phyloP scores from a whole-genome alignment of 2,113 vertebrate genomes.

The Taurulus bubalis region DNA sequence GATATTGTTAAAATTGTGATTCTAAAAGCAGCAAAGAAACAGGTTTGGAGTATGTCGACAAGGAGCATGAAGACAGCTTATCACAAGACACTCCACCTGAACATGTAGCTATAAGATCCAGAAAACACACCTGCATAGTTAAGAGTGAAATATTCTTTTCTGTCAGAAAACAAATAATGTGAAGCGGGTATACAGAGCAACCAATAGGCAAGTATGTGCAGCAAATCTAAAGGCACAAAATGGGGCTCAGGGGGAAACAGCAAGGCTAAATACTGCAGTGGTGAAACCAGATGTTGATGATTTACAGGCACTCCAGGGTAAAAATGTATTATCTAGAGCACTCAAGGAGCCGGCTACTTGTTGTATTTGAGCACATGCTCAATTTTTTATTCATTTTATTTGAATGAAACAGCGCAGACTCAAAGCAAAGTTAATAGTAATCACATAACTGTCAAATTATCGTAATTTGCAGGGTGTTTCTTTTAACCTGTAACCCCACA shows the following conservation, averaged over 20 bases:
- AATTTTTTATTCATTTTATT: conserved; percentile 2
- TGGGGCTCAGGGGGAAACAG: conserved; percentile 18
- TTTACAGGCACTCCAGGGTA: conserved; percentile 24
- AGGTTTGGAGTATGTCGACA: neutral
- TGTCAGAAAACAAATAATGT: conserved; percentile 36
- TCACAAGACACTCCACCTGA: neutral
- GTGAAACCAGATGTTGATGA: conserved; percentile 61
- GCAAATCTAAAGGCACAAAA: conserved; percentile 27
- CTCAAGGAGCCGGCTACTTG: conserved; percentile 17
- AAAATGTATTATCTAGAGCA: conserved; percentile 41
- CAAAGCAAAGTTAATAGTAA: neutral
- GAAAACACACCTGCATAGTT: conserved; percentile 9
- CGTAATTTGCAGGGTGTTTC: no score
- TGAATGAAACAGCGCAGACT: neutral
- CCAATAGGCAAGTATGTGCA: conserved; percentile 16
- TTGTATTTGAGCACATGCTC: conserved; percentile 17
- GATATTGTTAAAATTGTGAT: neutral
- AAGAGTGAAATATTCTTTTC: conserved; percentile 38
- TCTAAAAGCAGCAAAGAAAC: neutral
- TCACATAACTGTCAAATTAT: neutral
- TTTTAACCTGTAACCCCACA: no score
- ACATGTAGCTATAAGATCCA: neutral
- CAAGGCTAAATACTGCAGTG: conserved; percentile 15
- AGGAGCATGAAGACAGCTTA: neutral
- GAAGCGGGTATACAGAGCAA: conserved; percentile 13